phyloP scores from a whole-genome alignment of 2,888 invertebrate genomes.

The Diaprepes abbreviatus region DNA sequence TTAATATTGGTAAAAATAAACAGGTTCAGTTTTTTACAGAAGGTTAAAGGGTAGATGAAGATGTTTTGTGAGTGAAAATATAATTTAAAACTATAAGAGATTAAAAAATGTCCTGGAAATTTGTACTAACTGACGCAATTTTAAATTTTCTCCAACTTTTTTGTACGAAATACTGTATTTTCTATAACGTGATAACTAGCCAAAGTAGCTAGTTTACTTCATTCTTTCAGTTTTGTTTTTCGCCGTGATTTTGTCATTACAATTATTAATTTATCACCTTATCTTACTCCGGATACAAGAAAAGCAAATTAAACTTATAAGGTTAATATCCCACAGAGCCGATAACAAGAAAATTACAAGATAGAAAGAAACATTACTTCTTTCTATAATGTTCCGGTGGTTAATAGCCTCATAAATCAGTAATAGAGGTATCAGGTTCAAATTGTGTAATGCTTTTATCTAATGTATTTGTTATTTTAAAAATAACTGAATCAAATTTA shows the following conservation, averaged over 20 bases:
- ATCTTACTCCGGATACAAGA: conserved; percentile 17
- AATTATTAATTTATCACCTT: conserved; percentile 18
- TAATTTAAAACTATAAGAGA: no score
- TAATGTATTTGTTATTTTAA: no score
- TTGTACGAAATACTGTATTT: no score
- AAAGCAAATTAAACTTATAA: conserved; percentile 19
- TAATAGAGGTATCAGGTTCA: not conserved
- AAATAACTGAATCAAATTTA: no score
- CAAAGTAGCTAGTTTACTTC: not conserved
- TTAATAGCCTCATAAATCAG: conserved; percentile 17
- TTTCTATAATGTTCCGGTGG: conserved; percentile 14
- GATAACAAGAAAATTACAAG: conserved; percentile 24
- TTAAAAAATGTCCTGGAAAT: no score
- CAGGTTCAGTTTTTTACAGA: no score
- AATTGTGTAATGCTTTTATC: no score
- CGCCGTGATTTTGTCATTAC: not conserved
- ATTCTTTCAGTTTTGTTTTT: not conserved
- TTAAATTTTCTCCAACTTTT: no score
- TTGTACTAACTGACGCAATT: no score
- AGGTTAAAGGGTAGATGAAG: no score
- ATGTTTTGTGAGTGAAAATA: no score
- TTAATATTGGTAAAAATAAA: no score
- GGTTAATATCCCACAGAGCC: conserved; percentile 16
- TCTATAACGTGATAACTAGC: not conserved
- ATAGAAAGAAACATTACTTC: conserved; percentile 13